phyloP scores from a whole-genome alignment of 2,797 vertebrate species.

The Pseudomugil tenellus region DNA sequence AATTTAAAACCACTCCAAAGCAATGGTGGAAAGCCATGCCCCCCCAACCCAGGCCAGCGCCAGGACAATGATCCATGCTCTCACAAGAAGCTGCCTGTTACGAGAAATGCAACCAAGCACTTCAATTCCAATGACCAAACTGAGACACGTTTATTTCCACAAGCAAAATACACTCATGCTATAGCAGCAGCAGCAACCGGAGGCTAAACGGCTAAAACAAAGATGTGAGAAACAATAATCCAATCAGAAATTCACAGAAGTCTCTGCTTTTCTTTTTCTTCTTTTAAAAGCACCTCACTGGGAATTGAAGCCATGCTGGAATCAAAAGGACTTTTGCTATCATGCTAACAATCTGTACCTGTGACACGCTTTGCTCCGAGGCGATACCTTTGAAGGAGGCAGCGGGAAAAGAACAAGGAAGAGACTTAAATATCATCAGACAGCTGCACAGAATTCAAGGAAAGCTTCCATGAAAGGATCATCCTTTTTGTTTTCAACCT shows the following conservation, averaged over 20 bases:
- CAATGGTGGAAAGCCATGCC: slow-evolving; percentile 28
- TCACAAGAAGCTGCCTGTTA: slow-evolving; percentile 49
- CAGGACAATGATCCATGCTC: slow-evolving; percentile 47
- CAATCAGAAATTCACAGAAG: slow-evolving; percentile 48
- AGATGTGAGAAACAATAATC: slow-evolving; percentile 42
- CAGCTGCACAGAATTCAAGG: slow-evolving; percentile 30
- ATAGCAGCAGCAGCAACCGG: slow-evolving; percentile 20
- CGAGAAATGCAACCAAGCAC: slow-evolving; percentile 13
- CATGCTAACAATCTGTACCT: slow-evolving; percentile 41
- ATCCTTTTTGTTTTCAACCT: slow-evolving; percentile 2
- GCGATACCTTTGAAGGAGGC: slow-evolving; percentile 40
- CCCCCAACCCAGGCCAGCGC: slow-evolving; percentile 34
- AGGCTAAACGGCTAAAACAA: slow-evolving; percentile 49
- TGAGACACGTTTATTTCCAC: slow-evolving; percentile 2
- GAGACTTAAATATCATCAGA: slow-evolving; percentile 43
- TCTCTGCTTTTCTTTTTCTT: slow-evolving; percentile 25
- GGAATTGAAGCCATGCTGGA: slow-evolving; percentile 32
- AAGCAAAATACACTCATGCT: background rate
- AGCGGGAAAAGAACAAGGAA: background rate
- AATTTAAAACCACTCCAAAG: slow-evolving; percentile 31
- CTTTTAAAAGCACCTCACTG: slow-evolving; percentile 24
- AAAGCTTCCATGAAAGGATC: slow-evolving; percentile 1
- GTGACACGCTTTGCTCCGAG: slow-evolving; percentile 27
- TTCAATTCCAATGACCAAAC: slow-evolving; percentile 1
- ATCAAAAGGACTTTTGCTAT: slow-evolving; percentile 56